Evolutionary conservation across 2,888 invertebrate species (phyloP), one percentile per base, ranked within the genome.

Genomic region (Gibbula magus): DNA sequence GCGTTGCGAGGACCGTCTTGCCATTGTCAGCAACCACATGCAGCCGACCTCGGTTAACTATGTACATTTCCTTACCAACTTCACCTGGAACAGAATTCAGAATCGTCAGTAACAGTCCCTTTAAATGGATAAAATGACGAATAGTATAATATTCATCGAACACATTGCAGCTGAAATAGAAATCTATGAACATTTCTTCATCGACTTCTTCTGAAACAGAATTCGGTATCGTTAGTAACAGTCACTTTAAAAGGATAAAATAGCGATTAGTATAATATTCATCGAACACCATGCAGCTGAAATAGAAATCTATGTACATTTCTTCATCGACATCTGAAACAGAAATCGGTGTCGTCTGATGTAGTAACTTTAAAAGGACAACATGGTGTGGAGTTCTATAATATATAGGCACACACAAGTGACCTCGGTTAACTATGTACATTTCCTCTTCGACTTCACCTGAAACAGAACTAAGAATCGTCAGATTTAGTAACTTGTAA

Each of bases 161-260:
- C 25, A 93, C 93, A 77, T 93, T 92, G 2, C 93, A 86, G 18
- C 91, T 86, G 18, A 99, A 99, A 89, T 98, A 95, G 94, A 98
- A 99, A 89, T 99, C 99, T 94, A 99, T 99, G 95, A 99, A 99
- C 99, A 99, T 99, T 94, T 99, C 99, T 94, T 99, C 99, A 87
- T 99, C 99, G 86, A 99, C 98, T 94, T 99, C 99, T 91, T 99
- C 99, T 99, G 95, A 0, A 93, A 87, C 53, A 32, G 25, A 73
- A 76, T 45, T 10, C 45, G 13, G 45, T 10, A 13, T 45, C 45
- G 10, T 45, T 5, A 45, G 45, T 10, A 45, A 45, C 45, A 45
- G 10, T 45, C n/a, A n/a, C n/a, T n/a, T n/a, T n/a, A n/a, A n/a
- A n/a, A n/a, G n/a, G n/a, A n/a, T n/a, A n/a, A n/a, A n/a, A n/a